Percentiles rank a stretch among this genome's conserved stretches.
Conservation (phyloP, 2,113 vertebrate genomes). For the Shinisaurus crocodilurus region DNA sequence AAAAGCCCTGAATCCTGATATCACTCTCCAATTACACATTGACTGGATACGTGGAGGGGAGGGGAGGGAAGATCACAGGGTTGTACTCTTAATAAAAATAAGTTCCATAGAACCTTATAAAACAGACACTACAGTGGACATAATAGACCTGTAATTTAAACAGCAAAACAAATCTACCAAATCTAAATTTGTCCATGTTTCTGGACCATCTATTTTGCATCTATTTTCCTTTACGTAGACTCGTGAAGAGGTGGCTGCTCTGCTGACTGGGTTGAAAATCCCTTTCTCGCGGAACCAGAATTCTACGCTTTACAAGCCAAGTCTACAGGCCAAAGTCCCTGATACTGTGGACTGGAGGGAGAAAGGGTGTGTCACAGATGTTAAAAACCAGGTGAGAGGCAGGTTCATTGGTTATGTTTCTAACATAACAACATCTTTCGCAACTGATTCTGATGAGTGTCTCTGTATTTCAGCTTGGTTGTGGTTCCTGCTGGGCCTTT, state of each 20-base stretch:
- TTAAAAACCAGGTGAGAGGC: slow-evolving; percentile 81
- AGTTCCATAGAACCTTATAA: neutral
- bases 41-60: too few species aligned
- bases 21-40: too few species aligned
- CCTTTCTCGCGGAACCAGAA: slow-evolving; percentile 52
- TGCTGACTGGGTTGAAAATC: slow-evolving; percentile 73
- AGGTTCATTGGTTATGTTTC: neutral
- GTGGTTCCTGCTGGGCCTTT: slow-evolving; percentile 90
- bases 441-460: neutral
- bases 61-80: too few species aligned
- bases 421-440: neutral
- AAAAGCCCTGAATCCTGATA: too few species aligned
- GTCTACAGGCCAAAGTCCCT: slow-evolving; percentile 57
- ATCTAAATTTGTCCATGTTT: neutral
- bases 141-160: too few species aligned
- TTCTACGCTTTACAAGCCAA: slow-evolving; percentile 39
- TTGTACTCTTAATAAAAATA: neutral
- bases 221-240: slow-evolving; percentile 71
- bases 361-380: slow-evolving; percentile 79
- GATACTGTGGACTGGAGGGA: slow-evolving; percentile 82
- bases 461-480: slow-evolving; percentile 72
- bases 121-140: neutral
- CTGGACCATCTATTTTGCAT: neutral
- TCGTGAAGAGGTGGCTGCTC: slow-evolving; percentile 78
- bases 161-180: neutral